Percentiles rank a stretch among this genome's conserved stretches.
phyloP scores from a whole-genome alignment of 2,113 vertebrate species.

The Brachyhypopomus gauderio region DNA sequence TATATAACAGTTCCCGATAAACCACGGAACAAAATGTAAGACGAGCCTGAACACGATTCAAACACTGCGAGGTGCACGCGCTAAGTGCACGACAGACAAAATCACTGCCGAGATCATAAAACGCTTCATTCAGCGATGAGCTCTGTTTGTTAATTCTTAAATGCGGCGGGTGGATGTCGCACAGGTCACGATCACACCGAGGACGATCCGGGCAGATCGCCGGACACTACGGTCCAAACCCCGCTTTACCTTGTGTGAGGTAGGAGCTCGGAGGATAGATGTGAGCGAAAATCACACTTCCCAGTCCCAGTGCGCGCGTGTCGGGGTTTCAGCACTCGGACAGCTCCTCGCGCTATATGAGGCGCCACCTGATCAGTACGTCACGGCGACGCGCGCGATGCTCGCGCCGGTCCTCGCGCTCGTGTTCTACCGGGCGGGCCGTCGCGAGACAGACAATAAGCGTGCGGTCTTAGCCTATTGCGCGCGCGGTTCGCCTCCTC shows the following conservation, averaged over 20 bases:
- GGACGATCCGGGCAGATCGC: too few relatives aligned
- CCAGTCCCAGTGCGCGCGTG: conserved; percentile 56
- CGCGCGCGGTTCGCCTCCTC: neutral
- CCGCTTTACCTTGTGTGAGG: conserved; percentile 76
- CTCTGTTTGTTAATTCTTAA: too few relatives aligned
- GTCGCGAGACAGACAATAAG: too few relatives aligned
- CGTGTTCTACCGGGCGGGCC: conserved; percentile 46
- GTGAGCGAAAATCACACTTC: conserved; percentile 71
- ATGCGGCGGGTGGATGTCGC: too few relatives aligned
- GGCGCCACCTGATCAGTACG: conserved; percentile 75
- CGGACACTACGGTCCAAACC: neutral
- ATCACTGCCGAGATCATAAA: too few relatives aligned
- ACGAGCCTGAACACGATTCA: too few relatives aligned
- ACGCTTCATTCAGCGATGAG: too few relatives aligned
- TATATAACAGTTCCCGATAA: neutral
- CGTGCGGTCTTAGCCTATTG: neutral
- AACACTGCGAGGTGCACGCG: too few relatives aligned
- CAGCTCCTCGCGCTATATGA: conserved; percentile 79
- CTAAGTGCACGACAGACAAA: too few relatives aligned
- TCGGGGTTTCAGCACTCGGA: conserved; percentile 78
- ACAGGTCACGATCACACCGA: neutral
- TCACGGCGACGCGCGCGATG: conserved; percentile 72
- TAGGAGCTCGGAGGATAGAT: conserved; percentile 68
- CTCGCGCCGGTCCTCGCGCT: conserved; percentile 69
- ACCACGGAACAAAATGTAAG: too few relatives aligned